Evolutionary conservation across 2,113 vertebrate species (phyloP).

Genomic region (Eleginops maclovinus): DNA sequence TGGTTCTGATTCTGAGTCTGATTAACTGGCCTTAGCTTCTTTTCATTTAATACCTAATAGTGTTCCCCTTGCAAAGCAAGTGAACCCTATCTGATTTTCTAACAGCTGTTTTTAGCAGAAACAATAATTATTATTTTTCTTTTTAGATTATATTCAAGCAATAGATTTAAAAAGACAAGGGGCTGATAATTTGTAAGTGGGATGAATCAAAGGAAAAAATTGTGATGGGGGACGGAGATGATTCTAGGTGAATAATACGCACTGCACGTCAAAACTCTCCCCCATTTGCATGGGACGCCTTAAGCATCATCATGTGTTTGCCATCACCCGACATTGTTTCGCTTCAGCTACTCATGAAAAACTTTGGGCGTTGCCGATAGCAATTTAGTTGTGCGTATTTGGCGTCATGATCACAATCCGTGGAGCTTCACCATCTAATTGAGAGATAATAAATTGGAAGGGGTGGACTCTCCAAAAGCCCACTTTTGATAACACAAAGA

Average conservation of each 20-base stretch:
- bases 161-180: background rate
- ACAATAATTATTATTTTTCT: background rate
- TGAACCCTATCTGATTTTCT: too few species aligned
- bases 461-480: constrained; percentile 41
- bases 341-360: constrained; percentile 3
- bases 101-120: background rate
- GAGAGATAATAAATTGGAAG: constrained; percentile 44
- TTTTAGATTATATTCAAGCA: background rate
- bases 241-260: background rate
- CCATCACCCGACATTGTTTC: background rate
- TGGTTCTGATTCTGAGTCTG: too few species aligned
- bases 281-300: background rate
- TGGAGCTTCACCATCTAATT: constrained; percentile 41
- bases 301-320: background rate
- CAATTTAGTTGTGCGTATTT: constrained; percentile 50
- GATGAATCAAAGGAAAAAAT: background rate
- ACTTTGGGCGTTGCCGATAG: constrained; percentile 27
- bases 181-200: background rate
- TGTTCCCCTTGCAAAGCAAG: too few species aligned
- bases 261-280: background rate
- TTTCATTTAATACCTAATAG: too few species aligned
- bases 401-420: constrained; percentile 27
- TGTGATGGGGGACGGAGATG: background rate
- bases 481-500: constrained; percentile 39
- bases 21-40: too few species aligned